Percentiles rank a stretch among this genome's conserved stretches.
These are phyloP conservation scores for Gymnoscopelus braueri DNA, from an alignment of 2,797 vertebrate genomes.

Conservation along the genomic window DNA sequence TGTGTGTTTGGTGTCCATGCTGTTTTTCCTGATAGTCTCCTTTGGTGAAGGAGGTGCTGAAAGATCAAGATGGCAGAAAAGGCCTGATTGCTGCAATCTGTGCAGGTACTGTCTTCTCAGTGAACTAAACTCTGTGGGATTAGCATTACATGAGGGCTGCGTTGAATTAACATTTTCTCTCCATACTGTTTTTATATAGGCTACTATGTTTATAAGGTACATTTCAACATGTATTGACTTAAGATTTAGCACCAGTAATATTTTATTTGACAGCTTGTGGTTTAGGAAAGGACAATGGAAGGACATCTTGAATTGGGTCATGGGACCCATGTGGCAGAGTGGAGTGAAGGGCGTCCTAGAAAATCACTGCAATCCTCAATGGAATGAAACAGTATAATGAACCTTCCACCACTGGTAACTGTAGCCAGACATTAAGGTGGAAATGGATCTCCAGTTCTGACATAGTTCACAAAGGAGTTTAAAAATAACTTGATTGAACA, in stretches of 20 bases:
- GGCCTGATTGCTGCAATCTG: constrained; percentile 98
- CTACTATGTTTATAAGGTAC: no score
- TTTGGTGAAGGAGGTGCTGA: constrained; percentile 91
- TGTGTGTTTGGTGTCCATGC: constrained; percentile 50
- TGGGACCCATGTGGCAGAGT: constrained; percentile 64
- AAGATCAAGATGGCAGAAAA: constrained; percentile 91
- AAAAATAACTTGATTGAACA: constrained; percentile 14
- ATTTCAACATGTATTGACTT: no score
- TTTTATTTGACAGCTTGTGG: constrained; percentile 48
- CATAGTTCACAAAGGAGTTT: not conserved
- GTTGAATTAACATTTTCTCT: not conserved
- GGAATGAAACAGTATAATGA: constrained; percentile 72
- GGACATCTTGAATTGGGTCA: constrained; percentile 69
- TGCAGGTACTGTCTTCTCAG: constrained; percentile 84
- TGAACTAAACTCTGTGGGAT: constrained; percentile 32
- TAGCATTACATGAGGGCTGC: no score
- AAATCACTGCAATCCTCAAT: constrained; percentile 70
- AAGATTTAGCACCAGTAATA: not conserved
- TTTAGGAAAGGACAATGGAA: constrained; percentile 69
- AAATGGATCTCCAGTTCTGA: constrained; percentile 9
- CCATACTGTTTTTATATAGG: not conserved
- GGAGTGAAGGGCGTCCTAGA: constrained; percentile 78
- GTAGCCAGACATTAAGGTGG: constrained; percentile 28
- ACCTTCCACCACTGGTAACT: constrained; percentile 42
- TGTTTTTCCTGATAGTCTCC: constrained; percentile 82